These are phyloP conservation scores for Montipora foliosa DNA, from an alignment of 64 coral and sea anemone genomes.

Conservation along the genomic window DNA sequence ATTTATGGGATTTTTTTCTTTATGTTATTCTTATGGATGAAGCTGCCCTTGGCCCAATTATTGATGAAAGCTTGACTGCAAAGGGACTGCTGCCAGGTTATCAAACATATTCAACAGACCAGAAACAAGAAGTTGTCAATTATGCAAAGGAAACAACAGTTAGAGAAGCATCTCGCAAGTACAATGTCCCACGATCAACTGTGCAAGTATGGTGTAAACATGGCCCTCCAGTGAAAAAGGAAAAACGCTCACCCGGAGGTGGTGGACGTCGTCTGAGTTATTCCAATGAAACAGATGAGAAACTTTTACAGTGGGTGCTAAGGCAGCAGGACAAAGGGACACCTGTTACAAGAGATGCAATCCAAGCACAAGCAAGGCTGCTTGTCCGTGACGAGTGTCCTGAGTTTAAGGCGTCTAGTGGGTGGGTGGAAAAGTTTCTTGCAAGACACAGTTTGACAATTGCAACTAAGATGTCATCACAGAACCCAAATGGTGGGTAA, in stretches of 20 bases:
- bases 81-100: slow-evolving; percentile 81
- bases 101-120: slow-evolving; percentile 84
- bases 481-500: slow-evolving; percentile 73
- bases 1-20: neutral
- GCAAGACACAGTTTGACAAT: slow-evolving; percentile 88
- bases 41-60: slow-evolving; percentile 13
- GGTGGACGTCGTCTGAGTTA: slow-evolving; percentile 94
- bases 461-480: slow-evolving; percentile 91
- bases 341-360: slow-evolving; percentile 97
- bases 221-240: slow-evolving; percentile 64
- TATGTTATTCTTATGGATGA: neutral
- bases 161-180: slow-evolving; percentile 87
- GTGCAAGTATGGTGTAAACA: slow-evolving; percentile 95
- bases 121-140: slow-evolving; percentile 94
- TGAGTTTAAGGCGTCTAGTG: slow-evolving; percentile 98
- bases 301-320: slow-evolving; percentile 93
- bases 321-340: slow-evolving; percentile 89
- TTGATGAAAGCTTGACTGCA: slow-evolving; percentile 66
- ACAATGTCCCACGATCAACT: slow-evolving; percentile 89
- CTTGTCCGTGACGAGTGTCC: slow-evolving; percentile 93
- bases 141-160: slow-evolving; percentile 94
- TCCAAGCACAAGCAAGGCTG: slow-evolving; percentile 79
- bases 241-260: slow-evolving; percentile 78
- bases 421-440: slow-evolving; percentile 99
- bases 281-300: slow-evolving; percentile 96